Conservation (phyloP, 2,113 vertebrate genomes). For the Ictalurus punctatus region DNA sequence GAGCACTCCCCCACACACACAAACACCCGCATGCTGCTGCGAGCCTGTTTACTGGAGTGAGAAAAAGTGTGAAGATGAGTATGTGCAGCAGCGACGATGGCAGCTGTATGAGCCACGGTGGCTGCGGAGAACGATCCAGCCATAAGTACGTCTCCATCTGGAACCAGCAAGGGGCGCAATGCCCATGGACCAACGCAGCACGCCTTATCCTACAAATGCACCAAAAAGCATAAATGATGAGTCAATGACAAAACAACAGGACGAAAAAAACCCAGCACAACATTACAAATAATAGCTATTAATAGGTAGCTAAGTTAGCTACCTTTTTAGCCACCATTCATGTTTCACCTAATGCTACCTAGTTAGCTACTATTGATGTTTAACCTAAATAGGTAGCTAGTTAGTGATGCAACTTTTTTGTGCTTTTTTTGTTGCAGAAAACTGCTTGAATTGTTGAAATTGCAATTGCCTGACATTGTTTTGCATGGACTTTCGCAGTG, state of each 20-base stretch:
- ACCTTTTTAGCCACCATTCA: no score
- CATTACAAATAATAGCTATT: not conserved
- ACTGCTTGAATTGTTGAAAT: no score
- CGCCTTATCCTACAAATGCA: constrained; percentile 81
- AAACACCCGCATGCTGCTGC: constrained; percentile 65
- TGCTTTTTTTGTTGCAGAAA: no score
- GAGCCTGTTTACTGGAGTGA: constrained; percentile 18
- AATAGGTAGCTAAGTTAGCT: not conserved
- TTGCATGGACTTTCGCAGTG: no score
- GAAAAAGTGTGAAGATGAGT: not conserved
- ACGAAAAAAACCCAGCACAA: not conserved
- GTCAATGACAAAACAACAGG: not conserved
- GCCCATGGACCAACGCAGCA: constrained; percentile 82
- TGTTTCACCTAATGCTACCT: no score
- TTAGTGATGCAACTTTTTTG: no score
- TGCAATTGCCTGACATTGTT: no score
- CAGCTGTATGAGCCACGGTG: constrained; percentile 81
- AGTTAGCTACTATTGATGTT: no score
- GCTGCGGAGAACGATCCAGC: constrained; percentile 77
- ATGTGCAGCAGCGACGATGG: constrained; percentile 63
- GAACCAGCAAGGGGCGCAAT: constrained; percentile 70
- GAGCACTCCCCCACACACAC: constrained; percentile 76
- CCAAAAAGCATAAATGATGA: not conserved
- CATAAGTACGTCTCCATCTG: constrained; percentile 78
- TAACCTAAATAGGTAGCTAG: no score